Evolutionary conservation across 35 echinoderm and acorn worm species (phyloP), one percentile per base, ranked within the genome.

Genomic region (Apostichopus californicus): DNA sequence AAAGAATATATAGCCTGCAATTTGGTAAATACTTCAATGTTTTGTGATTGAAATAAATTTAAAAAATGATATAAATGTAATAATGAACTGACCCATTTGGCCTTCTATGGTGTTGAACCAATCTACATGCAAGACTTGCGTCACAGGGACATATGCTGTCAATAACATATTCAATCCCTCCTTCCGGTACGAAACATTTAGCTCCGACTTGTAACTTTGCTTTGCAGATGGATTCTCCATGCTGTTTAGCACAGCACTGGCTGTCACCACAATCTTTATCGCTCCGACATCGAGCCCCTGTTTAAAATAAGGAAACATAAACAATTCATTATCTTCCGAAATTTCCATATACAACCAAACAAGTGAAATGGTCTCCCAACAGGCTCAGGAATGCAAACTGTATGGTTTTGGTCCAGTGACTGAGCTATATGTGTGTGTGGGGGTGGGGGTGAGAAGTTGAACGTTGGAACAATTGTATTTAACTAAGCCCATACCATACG

Each of bases 161-260:
- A 8, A 98, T 98, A 13, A 93, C 92, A 70, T 98, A 98, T 17
- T 95, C 94, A 5, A 98, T 79, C 1, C 96, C 96, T 26, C 96
- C 96, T 56, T 93, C 92, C 9, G 96, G 96, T 34, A 98, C 94
- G 87, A 84, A 98, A 90, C 96, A 98, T 77, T 95, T 98, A 0
- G 94, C 81, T 20, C 90, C 71, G 54, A 95, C 81, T 52, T 83
- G 92, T 10, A 95, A 78, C 60, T 92, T 95, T 26, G 83, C 73
- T 83, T 98, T 98, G 79, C 96, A 98, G 17, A 98, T 93, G 8
- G 96, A 98, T 79, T 98, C 96, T 4, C 96, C 96, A 72, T 98
- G 96, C 64, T 98, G 96, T 68, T 92, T 98, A 1, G 96, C 96
- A 90, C 96, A 98, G 78, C 94, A 95, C 90, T 95, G 95, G 9